Percentiles rank a stretch among this genome's conserved stretches.
These are phyloP conservation scores for Emydocephalus ijimae DNA, from an alignment of 2,113 vertebrate genomes.

Conservation along the genomic window DNA sequence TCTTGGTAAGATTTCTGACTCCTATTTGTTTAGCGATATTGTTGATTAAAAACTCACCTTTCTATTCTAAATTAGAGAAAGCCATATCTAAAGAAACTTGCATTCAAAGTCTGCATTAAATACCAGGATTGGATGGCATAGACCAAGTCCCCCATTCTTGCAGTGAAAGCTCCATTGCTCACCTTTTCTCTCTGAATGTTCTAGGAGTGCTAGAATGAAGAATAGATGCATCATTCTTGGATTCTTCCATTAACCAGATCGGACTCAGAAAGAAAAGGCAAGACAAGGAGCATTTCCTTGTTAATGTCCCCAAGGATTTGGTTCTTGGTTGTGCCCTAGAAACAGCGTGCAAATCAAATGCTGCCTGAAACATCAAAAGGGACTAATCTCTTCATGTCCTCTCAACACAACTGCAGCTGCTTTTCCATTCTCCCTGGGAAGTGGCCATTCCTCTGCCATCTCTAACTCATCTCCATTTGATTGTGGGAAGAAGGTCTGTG, in stretches of 20 bases:
- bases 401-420: conserved; percentile 49
- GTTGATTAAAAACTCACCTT: not conserved
- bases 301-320: not conserved
- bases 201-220: not conserved
- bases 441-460: conserved; percentile 49
- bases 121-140: not conserved
- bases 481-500: conserved; percentile 49
- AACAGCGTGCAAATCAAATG: not conserved
- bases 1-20: too few relatives aligned
- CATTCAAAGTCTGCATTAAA: too few relatives aligned
- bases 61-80: not conserved
- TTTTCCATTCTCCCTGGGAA: conserved; percentile 47
- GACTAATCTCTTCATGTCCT: conserved; percentile 35
- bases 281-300: not conserved
- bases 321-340: not conserved
- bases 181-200: not conserved
- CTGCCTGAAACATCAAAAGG: conserved; percentile 67
- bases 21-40: too few relatives aligned
- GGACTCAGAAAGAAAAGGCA: not conserved
- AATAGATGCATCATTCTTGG: not conserved
- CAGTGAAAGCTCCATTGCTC: not conserved
- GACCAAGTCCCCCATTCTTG: not conserved
- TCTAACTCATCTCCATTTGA: conserved; percentile 53
- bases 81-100: not conserved
- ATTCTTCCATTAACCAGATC: not conserved